phyloP scores from a whole-genome alignment of 92 coral and sea anemone species.

The Phenganax stokvisi region DNA sequence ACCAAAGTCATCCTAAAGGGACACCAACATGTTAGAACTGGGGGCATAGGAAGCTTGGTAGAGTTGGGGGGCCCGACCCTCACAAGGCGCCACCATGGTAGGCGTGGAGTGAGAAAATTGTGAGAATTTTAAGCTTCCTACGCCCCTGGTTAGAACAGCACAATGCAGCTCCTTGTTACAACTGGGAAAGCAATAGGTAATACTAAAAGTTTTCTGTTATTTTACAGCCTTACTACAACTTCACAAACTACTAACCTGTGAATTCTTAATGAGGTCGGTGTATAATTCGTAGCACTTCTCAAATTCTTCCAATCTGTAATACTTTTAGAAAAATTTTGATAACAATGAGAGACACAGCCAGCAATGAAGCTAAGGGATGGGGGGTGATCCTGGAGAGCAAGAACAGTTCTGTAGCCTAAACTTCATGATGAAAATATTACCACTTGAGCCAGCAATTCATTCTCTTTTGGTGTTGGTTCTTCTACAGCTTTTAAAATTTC shows the following conservation, averaged over 20 bases:
- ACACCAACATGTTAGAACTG: not conserved
- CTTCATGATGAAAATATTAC: constrained; percentile 41
- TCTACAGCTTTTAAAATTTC: constrained; percentile 62
- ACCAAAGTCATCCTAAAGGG: constrained; percentile 80
- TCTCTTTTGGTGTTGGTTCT: constrained; percentile 69
- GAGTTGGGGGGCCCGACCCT: not conserved
- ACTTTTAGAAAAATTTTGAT: constrained; percentile 35
- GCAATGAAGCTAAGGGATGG: no score
- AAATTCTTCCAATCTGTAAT: constrained; percentile 80
- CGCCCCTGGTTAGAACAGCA: not conserved
- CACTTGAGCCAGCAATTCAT: constrained; percentile 91
- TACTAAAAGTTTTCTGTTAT: no score
- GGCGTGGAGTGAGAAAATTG: no score
- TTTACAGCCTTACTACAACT: not conserved
- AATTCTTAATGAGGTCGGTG: constrained; percentile 85
- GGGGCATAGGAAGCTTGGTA: no score
- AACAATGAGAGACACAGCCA: not conserved
- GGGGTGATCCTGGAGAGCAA: no score
- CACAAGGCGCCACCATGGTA: not conserved
- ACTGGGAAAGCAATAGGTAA: no score
- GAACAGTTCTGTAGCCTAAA: no score
- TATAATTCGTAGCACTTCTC: constrained; percentile 64
- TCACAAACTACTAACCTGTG: constrained; percentile 55
- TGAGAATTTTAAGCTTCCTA: no score
- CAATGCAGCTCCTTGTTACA: not conserved